phyloP scores from a whole-genome alignment of 1,140 invertebrate species.

The Mya arenaria region DNA sequence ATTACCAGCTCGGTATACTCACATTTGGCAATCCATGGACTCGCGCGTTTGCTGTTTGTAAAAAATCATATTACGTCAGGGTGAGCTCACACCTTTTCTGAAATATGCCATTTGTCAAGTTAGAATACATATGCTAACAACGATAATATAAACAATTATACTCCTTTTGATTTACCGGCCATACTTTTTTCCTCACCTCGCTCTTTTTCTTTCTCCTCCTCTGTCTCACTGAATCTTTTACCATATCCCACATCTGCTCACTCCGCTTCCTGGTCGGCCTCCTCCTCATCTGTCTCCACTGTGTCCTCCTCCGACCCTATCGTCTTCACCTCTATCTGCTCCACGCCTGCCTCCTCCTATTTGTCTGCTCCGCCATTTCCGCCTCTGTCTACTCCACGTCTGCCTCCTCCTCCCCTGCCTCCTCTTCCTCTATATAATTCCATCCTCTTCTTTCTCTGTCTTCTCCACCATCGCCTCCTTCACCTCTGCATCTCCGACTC shows the following conservation, averaged over 20 bases:
- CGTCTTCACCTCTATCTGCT: neutral
- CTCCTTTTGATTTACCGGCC: too few species aligned
- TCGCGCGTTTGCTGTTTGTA: too few species aligned
- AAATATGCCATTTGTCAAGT: too few species aligned
- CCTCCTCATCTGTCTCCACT: conserved; percentile 21
- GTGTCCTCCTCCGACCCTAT: conserved; percentile 17
- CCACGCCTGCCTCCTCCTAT: neutral
- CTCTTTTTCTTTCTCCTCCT: conserved; percentile 1
- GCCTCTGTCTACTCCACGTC: neutral
- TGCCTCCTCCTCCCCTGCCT: neutral
- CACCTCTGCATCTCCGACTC: conserved; percentile 1
- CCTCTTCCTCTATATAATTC: neutral
- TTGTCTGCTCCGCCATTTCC: conserved; percentile 9
- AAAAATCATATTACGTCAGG: too few species aligned
- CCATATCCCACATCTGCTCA: conserved; percentile 1
- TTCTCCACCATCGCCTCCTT: neutral
- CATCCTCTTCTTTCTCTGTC: conserved; percentile 1
- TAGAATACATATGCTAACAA: too few species aligned
- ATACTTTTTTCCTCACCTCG: neutral
- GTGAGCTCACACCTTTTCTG: too few species aligned
- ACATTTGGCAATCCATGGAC: too few species aligned
- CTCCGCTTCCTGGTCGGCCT: conserved; percentile 19
- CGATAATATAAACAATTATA: too few species aligned
- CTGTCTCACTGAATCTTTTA: conserved; percentile 6
- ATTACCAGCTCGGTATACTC: too few species aligned